These are phyloP conservation scores for Macrophya alboannulata DNA, from an alignment of 2,888 invertebrate species.

Conservation along the genomic window DNA sequence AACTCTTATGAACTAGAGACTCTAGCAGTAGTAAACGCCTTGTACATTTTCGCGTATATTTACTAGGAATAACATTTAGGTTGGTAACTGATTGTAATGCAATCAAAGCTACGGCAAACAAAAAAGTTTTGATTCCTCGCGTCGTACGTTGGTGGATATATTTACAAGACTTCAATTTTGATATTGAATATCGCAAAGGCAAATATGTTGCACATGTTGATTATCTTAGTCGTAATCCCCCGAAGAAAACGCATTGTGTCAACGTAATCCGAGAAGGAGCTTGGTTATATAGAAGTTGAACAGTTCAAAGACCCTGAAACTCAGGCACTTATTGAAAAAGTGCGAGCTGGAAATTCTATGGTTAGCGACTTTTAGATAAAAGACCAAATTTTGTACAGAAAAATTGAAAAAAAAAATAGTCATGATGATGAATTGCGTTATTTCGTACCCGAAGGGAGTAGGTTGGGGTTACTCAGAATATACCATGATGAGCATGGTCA, in stretches of 20 bases:
- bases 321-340: no score
- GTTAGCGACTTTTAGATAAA: no score
- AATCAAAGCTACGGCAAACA: conserved; percentile 69
- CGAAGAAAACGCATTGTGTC: neutral
- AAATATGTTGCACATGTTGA: neutral
- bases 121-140: conserved; percentile 67
- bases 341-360: no score
- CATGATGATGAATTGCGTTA: no score
- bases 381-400: no score
- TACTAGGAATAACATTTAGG: conserved; percentile 65
- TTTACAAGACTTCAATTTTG: conserved; percentile 67
- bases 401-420: no score
- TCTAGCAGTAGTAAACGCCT: conserved; percentile 65
- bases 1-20: conserved; percentile 67
- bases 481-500: conserved; percentile 51
- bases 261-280: neutral
- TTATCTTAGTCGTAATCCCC: conserved; percentile 16
- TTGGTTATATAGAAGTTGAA: neutral
- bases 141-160: conserved; percentile 71
- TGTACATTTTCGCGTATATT: conserved; percentile 69
- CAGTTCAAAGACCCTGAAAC: neutral
- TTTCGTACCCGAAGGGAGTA: no score
- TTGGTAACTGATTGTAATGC: conserved; percentile 69
- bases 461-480: no score
- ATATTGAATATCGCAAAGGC: conserved; percentile 62